phyloP scores from a whole-genome alignment of 2,888 invertebrate species.

The Platerodrilus igneus region DNA sequence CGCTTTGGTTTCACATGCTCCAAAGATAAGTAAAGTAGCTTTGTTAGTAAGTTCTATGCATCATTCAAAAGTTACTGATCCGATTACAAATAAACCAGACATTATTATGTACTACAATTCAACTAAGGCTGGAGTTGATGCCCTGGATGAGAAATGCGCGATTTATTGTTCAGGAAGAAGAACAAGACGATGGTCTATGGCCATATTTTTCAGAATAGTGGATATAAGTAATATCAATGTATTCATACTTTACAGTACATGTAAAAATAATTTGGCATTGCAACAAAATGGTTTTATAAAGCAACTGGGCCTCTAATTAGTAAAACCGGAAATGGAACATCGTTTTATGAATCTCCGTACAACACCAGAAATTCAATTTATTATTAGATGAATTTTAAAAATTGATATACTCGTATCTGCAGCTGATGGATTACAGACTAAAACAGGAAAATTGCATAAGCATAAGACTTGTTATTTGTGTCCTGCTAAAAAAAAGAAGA shows the following conservation, averaged over 20 bases:
- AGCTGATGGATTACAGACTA: not conserved
- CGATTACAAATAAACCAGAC: conserved; percentile 20
- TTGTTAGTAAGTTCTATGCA: conserved; percentile 29
- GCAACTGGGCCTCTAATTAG: not conserved
- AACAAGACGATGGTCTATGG: conserved; percentile 8
- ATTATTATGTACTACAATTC: conserved; percentile 27
- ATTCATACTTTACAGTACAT: not conserved
- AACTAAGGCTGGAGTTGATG: conserved; percentile 28
- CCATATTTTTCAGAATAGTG: conserved; percentile 9
- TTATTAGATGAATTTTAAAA: conserved; percentile 1
- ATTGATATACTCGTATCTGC: not conserved
- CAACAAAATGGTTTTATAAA: conserved; percentile 3
- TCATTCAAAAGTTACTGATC: conserved; percentile 15
- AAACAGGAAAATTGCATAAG: conserved; percentile 1
- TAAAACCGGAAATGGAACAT: conserved; percentile 7
- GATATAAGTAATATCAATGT: conserved; percentile 10
- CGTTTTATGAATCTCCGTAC: not conserved
- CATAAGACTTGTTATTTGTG: conserved; percentile 3
- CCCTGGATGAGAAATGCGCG: conserved; percentile 8
- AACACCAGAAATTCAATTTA: not conserved
- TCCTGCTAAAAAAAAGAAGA: conserved; percentile 7
- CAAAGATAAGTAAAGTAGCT: conserved; percentile 27
- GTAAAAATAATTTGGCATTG: conserved; percentile 2
- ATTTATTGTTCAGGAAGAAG: conserved; percentile 1
- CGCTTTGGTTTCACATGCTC: conserved; percentile 28